Base-by-base conservation (phyloP, 2,888 invertebrate genomes). In the Rhogogaster chlorosoma region DNA sequence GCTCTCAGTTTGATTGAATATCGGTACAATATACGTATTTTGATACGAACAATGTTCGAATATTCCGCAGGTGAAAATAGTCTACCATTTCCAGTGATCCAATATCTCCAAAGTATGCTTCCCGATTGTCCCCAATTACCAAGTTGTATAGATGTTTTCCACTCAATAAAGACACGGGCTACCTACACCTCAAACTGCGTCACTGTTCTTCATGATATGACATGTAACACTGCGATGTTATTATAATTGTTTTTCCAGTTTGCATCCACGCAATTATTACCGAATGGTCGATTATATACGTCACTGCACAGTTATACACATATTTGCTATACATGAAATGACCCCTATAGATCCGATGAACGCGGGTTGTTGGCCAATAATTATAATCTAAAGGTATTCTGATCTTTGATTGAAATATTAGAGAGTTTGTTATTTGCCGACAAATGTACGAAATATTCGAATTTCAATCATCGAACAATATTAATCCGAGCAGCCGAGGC, bases 351-450 rank as follows among this genome's bases (percentile, higher is more conserved):
- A 42, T 12, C 10, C 10, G 22, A 9, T 42, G 38, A 73, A 22
- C 42, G 71, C 22, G 71, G 71, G 71, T 42, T 42, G n/a, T n/a
- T 73, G 9, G 71, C 71, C 71, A 73, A 73, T 15, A 45, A 45
- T 45, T 15, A 42, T 42, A 22, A 73, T 22, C 38, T 9, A 22
- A 42, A 73, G 42, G 22, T 42, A 26, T 15, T 42, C 9, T 38
- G 26, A 73, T 73, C 71, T 42, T 73, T 15, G 42, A 22, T 53
- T 6, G 42, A 42, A 73, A 42, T 29, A 42, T 22, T 38, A 2
- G 42, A 26, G 67, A 67, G 12, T 18, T 22, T 42, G n/a, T 73
- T 6, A 42, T n/a, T 42, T 12, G 71, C 22, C n/a, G 22, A 5
- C 1, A 7, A n/a, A 73, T 1, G 26, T 42, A 42, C 42, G 26